Evolutionary conservation across 2,888 invertebrate species (phyloP), one percentile per base, ranked within the genome.

Genomic region (Zeuzera pyrina): DNA sequence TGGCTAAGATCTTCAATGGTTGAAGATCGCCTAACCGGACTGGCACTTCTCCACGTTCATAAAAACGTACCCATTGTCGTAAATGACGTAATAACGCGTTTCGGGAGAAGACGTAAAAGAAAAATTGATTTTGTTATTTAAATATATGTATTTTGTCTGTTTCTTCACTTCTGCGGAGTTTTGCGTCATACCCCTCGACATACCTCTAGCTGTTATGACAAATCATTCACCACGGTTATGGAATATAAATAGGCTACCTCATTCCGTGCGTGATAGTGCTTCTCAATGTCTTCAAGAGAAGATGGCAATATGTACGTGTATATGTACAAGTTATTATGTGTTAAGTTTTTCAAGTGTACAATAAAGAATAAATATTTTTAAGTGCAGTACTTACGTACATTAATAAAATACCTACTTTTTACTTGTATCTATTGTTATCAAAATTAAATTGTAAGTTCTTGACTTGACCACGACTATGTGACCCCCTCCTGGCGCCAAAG

Each of bases 401-500:
- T 19, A 19, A 5, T n/a, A n/a, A n/a, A n/a, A n/a, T n/a, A n/a
- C n/a, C n/a, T n/a, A n/a, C n/a, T n/a, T n/a, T n/a, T n/a, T n/a
- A n/a, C n/a, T n/a, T n/a, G n/a, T n/a, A n/a, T n/a, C n/a, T n/a
- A n/a, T n/a, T n/a, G n/a, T n/a, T n/a, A n/a, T n/a, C n/a, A n/a
- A 19, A 19, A 19, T 19, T 19, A 19, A 19, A 19, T 19, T 19
- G 8, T 19, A 19, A 19, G 19, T 19, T 19, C 19, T 19, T 31
- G 30, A 34, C 30, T 26, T 34, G 34, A 22, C 29, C n/a, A n/a
- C 26, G n/a, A n/a, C n/a, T n/a, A n/a, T n/a, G n/a, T n/a, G n/a
- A n/a, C n/a, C n/a, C n/a, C n/a, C n/a, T n/a, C 29, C 34, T 30
- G 30, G 30, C 34, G 12, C 26, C 25, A 34, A 34, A 34, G 34